Evolutionary conservation across 2,888 invertebrate genomes (phyloP).

Genomic region (Netelia virgata): DNA sequence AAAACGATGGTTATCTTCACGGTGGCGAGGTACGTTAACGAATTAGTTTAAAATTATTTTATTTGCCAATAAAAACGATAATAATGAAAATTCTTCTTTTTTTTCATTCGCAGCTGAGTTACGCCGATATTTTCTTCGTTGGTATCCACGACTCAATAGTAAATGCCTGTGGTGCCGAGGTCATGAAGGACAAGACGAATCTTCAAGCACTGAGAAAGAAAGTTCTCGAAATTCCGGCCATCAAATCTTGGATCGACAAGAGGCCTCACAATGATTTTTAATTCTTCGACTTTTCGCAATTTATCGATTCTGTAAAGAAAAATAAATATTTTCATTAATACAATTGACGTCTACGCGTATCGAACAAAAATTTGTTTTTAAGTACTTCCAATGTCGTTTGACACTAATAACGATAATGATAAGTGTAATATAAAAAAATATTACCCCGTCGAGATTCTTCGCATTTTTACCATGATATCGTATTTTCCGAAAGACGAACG

Average conservation of each 20-base stretch:
- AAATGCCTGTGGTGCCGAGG: slow-evolving; percentile 73
- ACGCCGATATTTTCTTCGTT: slow-evolving; percentile 80
- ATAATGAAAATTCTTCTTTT: slow-evolving; percentile 17
- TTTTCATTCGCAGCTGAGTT: slow-evolving; percentile 74
- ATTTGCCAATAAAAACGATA: not conserved
- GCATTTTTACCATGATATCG: too few species aligned
- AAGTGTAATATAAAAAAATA: too few species aligned
- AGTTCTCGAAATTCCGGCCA: slow-evolving; percentile 73
- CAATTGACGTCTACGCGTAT: too few species aligned
- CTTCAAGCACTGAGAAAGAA: slow-evolving; percentile 76
- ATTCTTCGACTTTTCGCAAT: not conserved
- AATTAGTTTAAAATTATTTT: not conserved
- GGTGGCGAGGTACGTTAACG: slow-evolving; percentile 74
- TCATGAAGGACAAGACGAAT: slow-evolving; percentile 74
- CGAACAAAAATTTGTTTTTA: too few species aligned
- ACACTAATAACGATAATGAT: too few species aligned
- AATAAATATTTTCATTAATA: too few species aligned
- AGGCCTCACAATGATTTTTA: slow-evolving; percentile 75
- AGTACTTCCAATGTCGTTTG: too few species aligned
- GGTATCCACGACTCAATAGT: slow-evolving; percentile 76
- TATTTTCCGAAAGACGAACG: too few species aligned
- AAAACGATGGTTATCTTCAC: slow-evolving; percentile 79
- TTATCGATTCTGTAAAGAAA: too few species aligned
- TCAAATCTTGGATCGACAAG: slow-evolving; percentile 76
- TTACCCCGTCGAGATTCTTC: too few species aligned